Conservation (phyloP, 2,113 vertebrate genomes). For the Tenrec ecaudatus region DNA sequence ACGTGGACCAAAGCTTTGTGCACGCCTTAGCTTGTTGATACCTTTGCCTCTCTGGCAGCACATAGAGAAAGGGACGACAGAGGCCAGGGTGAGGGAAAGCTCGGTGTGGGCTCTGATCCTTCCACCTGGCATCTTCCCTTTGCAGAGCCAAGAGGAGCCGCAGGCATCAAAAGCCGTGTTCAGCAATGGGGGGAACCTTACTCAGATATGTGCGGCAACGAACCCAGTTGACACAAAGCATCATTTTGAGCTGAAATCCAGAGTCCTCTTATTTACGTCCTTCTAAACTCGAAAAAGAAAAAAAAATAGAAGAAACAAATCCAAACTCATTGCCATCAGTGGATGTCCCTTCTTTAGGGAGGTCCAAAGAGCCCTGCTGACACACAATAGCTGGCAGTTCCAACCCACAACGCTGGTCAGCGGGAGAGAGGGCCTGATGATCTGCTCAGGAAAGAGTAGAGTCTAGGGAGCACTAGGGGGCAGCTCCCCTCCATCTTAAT, state of each 20-base stretch:
- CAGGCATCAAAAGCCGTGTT: neutral
- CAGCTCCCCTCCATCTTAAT: neutral
- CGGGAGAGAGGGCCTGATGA: neutral
- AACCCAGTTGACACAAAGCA: neutral
- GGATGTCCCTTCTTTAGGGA: too few relatives aligned
- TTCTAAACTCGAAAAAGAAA: neutral
- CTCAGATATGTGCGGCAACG: neutral
- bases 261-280: neutral
- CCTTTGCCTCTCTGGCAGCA: neutral
- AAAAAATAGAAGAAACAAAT: too few relatives aligned
- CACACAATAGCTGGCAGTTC: neutral
- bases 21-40: neutral
- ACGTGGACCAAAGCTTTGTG: neutral
- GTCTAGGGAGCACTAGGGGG: neutral
- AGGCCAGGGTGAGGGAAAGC: neutral
- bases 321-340: too few relatives aligned
- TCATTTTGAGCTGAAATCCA: neutral
- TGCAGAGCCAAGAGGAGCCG: constrained; percentile 16
- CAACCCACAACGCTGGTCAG: neutral
- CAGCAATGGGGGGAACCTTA: neutral
- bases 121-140: neutral
- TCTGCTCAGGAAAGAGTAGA: neutral
- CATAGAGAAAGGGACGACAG: constrained; percentile 10
- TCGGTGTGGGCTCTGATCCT: neutral
- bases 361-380: neutral